Percentiles rank a stretch among this genome's conserved stretches.
These are phyloP conservation scores for Euleptes europaea DNA, from an alignment of 2,113 vertebrate species.

Conservation along the genomic window DNA sequence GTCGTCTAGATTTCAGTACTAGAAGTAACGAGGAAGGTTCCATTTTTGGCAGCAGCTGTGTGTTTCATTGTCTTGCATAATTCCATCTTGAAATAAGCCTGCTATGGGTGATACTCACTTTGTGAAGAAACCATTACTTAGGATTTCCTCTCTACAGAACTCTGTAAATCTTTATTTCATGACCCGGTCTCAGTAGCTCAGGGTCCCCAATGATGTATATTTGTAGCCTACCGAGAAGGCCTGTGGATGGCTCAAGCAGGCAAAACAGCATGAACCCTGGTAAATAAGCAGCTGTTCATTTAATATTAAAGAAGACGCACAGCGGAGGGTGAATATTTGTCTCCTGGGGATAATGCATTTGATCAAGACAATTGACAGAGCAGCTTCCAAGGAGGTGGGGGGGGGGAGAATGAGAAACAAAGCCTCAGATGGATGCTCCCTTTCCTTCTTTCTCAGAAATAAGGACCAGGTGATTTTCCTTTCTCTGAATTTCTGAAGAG, in stretches of 20 bases:
- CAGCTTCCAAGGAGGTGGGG: neutral
- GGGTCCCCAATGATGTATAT: neutral
- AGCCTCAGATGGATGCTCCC: neutral
- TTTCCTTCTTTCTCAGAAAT: neutral
- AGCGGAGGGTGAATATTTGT: neutral
- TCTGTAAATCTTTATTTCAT: neutral
- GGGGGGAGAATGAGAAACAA: no score
- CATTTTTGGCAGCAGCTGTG: no score
- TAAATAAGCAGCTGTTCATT: neutral
- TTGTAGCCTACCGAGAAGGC: neutral
- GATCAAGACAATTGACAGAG: neutral
- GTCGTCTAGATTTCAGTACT: no score
- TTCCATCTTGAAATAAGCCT: neutral
- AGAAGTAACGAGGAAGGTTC: no score
- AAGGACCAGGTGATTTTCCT: neutral
- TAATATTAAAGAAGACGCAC: neutral
- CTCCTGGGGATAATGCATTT: neutral
- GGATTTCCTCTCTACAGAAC: neutral
- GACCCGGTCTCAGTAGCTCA: neutral
- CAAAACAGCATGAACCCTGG: neutral
- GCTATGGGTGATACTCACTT: neutral
- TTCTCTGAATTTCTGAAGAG: neutral
- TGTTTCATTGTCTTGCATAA: neutral
- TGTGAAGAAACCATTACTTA: neutral
- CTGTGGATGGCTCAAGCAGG: no score